Percentiles rank a stretch among this genome's conserved stretches.
Conservation (phyloP, 2,888 invertebrate species). For the Agrochola litura region DNA sequence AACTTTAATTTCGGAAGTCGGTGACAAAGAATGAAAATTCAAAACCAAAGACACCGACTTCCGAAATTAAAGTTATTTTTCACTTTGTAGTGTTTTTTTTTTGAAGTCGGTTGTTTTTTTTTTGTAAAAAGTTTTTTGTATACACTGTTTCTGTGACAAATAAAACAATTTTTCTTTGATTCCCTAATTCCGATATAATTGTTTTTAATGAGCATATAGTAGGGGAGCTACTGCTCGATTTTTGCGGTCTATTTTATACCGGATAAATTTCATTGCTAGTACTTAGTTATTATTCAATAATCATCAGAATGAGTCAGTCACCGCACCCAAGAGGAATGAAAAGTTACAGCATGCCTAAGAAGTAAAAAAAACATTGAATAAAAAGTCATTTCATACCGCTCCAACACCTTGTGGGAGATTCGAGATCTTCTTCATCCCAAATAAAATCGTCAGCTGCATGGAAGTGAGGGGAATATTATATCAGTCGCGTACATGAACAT, state of each 20-base stretch:
- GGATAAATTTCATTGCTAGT: background rate
- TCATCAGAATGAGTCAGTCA: background rate
- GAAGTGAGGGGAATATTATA: constrained; percentile 1
- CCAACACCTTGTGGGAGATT: background rate
- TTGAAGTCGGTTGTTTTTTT: no score
- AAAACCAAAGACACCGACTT: no score
- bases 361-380: background rate
- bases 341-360: background rate
- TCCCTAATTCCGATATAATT: no score
- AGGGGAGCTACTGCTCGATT: background rate
- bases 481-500: background rate
- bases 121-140: background rate
- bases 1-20: no score
- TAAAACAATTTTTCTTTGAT: background rate
- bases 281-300: no score
- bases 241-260: background rate
- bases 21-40: no score
- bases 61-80: no score
- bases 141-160: background rate
- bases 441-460: constrained; percentile 3
- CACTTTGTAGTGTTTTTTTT: no score
- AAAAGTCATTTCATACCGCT: constrained; percentile 1
- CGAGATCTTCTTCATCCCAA: constrained; percentile 4
- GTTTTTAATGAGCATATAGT: no score
- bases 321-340: background rate